Percentiles rank a stretch among this genome's conserved stretches.
These are phyloP conservation scores for Cyprinodon tularosa DNA, from an alignment of 2,113 vertebrate genomes.

Conservation along the genomic window DNA sequence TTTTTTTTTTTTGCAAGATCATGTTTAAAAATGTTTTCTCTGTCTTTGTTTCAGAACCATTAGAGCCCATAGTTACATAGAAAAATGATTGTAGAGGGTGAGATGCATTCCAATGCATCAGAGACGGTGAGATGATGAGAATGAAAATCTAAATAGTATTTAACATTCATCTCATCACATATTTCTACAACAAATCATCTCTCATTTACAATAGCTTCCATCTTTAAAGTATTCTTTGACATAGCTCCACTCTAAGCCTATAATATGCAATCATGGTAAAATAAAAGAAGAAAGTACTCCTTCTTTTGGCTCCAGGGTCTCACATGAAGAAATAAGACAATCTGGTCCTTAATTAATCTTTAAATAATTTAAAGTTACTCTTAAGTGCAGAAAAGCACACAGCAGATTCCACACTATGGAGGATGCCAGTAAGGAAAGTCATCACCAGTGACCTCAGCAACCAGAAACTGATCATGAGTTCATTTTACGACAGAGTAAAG, in stretches of 20 bases:
- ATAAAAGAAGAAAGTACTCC: neutral
- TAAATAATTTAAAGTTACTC: neutral
- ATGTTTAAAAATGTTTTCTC: slow-evolving; percentile 13
- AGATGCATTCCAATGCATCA: slow-evolving; percentile 62
- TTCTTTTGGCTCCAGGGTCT: neutral
- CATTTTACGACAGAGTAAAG: too few relatives aligned
- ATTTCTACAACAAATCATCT: slow-evolving; percentile 2
- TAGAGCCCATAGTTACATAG: slow-evolving; percentile 36
- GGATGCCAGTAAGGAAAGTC: too few relatives aligned
- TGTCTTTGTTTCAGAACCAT: slow-evolving; percentile 61
- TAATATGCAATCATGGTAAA: neutral
- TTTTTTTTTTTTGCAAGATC: neutral
- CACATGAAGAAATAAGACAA: too few relatives aligned
- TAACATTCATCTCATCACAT: slow-evolving; percentile 42
- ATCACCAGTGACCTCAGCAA: too few relatives aligned
- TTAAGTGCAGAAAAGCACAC: neutral
- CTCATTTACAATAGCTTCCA: slow-evolving; percentile 21
- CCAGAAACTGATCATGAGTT: too few relatives aligned
- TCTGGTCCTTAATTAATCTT: neutral
- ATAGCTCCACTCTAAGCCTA: neutral
- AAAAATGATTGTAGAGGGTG: slow-evolving; percentile 49
- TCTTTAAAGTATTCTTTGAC: slow-evolving; percentile 29
- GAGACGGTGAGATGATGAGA: slow-evolving; percentile 58
- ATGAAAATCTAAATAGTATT: slow-evolving; percentile 32
- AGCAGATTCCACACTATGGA: neutral